Conservation (phyloP, 2,113 vertebrate genomes). For the Seriola quinqueradiata region DNA sequence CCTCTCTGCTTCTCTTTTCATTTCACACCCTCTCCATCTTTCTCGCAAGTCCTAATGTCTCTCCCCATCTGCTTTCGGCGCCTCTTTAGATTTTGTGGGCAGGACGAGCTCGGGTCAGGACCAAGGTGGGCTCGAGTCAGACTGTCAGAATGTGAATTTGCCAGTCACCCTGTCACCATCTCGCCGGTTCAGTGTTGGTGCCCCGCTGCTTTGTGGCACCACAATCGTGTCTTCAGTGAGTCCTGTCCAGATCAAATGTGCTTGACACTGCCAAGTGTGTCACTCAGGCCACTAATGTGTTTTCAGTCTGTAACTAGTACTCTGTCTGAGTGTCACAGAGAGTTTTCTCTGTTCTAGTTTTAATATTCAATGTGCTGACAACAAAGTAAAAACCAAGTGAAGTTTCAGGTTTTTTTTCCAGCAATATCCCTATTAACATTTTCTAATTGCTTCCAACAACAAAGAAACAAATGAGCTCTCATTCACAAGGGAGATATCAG, state of each 20-base stretch:
- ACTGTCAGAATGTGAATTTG: conserved; percentile 9
- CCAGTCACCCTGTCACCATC: not conserved
- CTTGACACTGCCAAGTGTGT: conserved; percentile 13
- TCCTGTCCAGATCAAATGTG: conserved; percentile 17
- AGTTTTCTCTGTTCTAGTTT: conserved; percentile 2
- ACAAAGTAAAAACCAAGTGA: too few relatives aligned
- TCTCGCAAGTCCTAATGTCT: not conserved
- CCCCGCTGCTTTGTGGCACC: conserved; percentile 4
- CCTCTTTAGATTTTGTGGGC: conserved; percentile 19
- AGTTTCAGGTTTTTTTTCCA: not conserved
- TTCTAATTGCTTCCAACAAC: too few relatives aligned
- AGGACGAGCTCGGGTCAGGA: conserved; percentile 8
- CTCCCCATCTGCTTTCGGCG: conserved; percentile 9
- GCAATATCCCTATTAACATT: too few relatives aligned
- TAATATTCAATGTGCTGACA: not conserved
- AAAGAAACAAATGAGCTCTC: too few relatives aligned
- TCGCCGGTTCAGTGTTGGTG: not conserved
- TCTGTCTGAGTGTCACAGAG: not conserved
- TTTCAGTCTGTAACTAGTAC: conserved; percentile 2
- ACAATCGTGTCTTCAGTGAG: not conserved
- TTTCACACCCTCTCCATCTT: conserved; percentile 8
- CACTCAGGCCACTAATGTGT: conserved; percentile 12
- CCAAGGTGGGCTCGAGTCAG: conserved; percentile 12
- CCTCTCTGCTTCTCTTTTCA: conserved; percentile 2
- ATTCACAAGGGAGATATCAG: too few relatives aligned